Evolutionary conservation across 2,113 vertebrate genomes (phyloP).

Genomic region (Chaetura pelagica): DNA sequence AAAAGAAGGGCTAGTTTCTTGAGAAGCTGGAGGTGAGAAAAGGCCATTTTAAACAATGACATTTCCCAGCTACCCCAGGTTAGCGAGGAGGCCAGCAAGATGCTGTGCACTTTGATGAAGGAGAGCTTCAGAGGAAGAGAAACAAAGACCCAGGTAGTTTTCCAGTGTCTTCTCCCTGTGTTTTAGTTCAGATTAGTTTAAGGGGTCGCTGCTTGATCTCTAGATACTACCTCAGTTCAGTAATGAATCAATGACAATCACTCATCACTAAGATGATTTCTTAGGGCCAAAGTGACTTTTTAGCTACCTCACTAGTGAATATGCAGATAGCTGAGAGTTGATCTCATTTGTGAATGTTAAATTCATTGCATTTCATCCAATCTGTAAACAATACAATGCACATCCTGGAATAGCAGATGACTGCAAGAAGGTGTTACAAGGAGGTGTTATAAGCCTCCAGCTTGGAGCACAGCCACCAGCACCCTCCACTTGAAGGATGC

Average conservation of each 20-base stretch:
- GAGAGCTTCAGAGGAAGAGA: not conserved
- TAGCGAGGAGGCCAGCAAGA: not conserved
- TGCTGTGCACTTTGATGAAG: not conserved
- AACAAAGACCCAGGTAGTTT: not conserved
- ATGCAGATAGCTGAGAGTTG: not conserved
- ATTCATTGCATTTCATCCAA: not conserved
- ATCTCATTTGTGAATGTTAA: not conserved
- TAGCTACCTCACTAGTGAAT: not conserved
- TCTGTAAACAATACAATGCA: not conserved
- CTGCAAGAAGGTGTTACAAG: not conserved
- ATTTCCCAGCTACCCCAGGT: not conserved
- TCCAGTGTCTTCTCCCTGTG: not conserved
- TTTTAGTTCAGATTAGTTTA: not conserved
- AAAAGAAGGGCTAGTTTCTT: slow-evolving; percentile 8
- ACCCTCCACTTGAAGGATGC: not conserved
- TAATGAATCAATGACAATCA: no score
- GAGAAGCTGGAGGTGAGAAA: slow-evolving; percentile 25
- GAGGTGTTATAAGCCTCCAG: not conserved
- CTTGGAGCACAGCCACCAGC: not conserved
- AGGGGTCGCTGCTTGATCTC: not conserved
- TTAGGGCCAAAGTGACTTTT: not conserved
- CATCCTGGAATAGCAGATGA: not conserved
- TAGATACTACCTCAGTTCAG: no score
- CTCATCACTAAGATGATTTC: not conserved
- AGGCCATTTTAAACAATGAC: slow-evolving; percentile 23